Percentiles rank a stretch among this genome's conserved stretches.
phyloP scores from a whole-genome alignment of 2,888 invertebrate genomes.

The Metopia argyrocephala region DNA sequence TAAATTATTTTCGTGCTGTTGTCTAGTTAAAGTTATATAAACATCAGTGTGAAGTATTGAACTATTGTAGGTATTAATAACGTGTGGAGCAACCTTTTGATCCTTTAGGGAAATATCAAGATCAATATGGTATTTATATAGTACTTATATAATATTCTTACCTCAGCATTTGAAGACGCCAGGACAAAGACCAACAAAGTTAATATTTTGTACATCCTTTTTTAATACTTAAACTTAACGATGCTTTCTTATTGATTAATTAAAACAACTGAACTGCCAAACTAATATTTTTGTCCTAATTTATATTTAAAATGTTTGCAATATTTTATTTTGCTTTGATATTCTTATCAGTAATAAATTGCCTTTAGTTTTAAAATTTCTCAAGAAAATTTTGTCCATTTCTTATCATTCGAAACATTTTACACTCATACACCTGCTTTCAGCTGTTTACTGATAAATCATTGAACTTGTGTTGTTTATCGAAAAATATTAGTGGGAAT shows the following conservation, averaged over 20 bases:
- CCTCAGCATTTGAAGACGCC: neutral
- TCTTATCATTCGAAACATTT: too few species aligned
- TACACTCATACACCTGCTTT: too few species aligned
- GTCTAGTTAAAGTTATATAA: neutral
- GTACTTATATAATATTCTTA: too few species aligned
- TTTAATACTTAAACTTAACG: neutral
- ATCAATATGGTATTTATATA: too few species aligned
- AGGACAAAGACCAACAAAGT: neutral
- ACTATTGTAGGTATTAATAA: neutral
- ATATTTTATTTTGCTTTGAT: neutral
- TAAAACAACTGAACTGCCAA: neutral
- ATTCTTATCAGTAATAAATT: neutral
- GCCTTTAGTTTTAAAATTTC: neutral
- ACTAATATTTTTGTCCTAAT: neutral
- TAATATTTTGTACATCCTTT: neutral
- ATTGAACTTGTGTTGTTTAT: neutral
- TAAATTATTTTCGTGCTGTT: conserved; percentile 44
- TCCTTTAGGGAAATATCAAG: neutral
- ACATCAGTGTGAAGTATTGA: neutral
- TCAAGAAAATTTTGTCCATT: neutral
- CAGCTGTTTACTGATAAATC: too few species aligned
- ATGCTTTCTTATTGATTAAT: neutral
- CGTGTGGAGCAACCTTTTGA: neutral
- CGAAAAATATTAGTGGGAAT: neutral
- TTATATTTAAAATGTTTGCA: neutral